phyloP scores from a whole-genome alignment of 2,797 vertebrate species.

The Neopelma chrysocephalum region DNA sequence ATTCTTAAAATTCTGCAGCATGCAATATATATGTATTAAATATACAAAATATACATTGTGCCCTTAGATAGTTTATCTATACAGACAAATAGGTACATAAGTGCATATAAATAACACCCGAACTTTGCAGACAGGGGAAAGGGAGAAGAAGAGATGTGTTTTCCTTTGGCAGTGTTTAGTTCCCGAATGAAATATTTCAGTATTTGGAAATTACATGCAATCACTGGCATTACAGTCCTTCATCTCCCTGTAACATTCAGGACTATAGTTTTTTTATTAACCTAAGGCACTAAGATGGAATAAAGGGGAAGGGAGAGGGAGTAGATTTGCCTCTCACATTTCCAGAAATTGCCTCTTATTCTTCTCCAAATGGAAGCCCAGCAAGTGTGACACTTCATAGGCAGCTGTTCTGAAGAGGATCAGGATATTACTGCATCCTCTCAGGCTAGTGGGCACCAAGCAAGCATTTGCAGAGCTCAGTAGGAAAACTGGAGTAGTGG shows the following conservation, averaged over 20 bases:
- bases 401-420: constrained; percentile 36
- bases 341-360: not conserved
- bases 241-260: not conserved
- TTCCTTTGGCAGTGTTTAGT: not conserved
- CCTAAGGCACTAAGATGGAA: not conserved
- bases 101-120: not conserved
- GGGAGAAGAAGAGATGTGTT: not conserved
- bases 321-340: not conserved
- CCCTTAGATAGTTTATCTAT: not conserved
- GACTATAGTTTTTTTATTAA: not conserved
- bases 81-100: not conserved
- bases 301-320: not conserved
- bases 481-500: not conserved
- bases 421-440: not conserved
- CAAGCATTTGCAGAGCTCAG: not conserved
- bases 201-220: not conserved
- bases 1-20: not conserved
- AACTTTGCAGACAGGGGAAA: not conserved
- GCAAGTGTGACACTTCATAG: not conserved
- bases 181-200: not conserved
- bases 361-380: not conserved
- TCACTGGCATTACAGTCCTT: not conserved
- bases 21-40: not conserved
- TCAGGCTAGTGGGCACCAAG: not conserved
- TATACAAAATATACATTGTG: not conserved